Evolutionary conservation across 92 coral and sea anemone species (phyloP), one percentile per base, ranked within the genome.

Genomic region (Epizoanthus scotinus): DNA sequence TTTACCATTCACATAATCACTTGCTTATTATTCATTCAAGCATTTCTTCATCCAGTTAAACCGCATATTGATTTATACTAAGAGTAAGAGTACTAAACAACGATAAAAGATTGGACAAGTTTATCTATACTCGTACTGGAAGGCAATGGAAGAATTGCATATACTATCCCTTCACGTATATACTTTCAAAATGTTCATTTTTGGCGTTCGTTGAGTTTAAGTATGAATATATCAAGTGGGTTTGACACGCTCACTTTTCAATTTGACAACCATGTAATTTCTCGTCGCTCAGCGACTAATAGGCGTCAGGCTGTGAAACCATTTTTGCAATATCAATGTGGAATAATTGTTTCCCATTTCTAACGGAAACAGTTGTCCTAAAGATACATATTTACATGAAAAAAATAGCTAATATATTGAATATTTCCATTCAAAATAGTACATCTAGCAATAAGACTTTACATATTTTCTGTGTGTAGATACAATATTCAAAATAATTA

Each of bases 381-480:
- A 63, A 63, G 67, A 63, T 63, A 63, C 67, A 63, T 25, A 63
- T 63, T 63, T 28, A 27, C 67, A 27, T 63, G 42, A 63, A 63
- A 63, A 63, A 63, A 26, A 63, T 63, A 63, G 2, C 67, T 4
- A 29, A 7, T 17, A 63, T 34, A 25, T 63, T 63, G 14, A 6
- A 29, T 27, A 44, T 63, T 62, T 63, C 31, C 67, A 63, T 63
- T 34, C 67, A 63, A 63, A 63, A 63, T 26, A 63, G 28, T 10
- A 63, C 19, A 27, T 63, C 67, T 63, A 63, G 0, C 27, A 25
- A 7, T 14, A 63, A 63, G 28, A 13, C 67, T 24, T 14, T 25
- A 8, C 6, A 12, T 27, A 13, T 63, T 63, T 44, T 15, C 5
- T 5, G 31, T 25, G 31, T 25, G 31, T 63, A 25, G 36, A 63